Percentiles rank a stretch among this genome's conserved stretches.
Evolutionary conservation across 2,113 vertebrate species (phyloP).

Genomic region (Shinisaurus crocodilurus): DNA sequence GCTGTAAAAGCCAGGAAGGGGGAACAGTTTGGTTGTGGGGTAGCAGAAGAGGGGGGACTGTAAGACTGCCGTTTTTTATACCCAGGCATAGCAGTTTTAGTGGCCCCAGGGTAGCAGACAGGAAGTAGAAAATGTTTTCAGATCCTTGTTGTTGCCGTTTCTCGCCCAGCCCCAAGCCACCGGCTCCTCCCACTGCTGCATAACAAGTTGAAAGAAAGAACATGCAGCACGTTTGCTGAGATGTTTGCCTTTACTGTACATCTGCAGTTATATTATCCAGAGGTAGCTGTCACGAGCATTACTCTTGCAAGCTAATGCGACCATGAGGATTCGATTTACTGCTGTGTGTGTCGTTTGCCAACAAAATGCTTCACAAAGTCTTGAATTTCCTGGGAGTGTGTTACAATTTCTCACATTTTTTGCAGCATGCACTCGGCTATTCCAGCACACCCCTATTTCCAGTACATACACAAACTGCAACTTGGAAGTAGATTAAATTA

Average conservation of each 20-base stretch:
- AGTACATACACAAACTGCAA: neutral
- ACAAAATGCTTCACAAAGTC: conserved; percentile 36
- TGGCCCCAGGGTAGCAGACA: conserved; percentile 38
- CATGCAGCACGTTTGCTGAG: conserved; percentile 15
- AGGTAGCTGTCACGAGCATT: neutral
- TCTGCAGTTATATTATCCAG: conserved; percentile 36
- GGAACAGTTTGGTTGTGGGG: neutral
- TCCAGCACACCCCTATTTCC: neutral
- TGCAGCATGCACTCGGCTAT: neutral
- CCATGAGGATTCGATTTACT: conserved; percentile 7
- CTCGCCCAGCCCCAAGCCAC: conserved; percentile 25
- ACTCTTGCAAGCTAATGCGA: neutral
- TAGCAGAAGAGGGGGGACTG: neutral
- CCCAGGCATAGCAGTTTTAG: conserved; percentile 21
- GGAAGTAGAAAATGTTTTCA: conserved; percentile 43
- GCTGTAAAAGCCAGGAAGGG: conserved; percentile 16
- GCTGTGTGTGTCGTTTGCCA: conserved; percentile 26
- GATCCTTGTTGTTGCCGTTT: conserved; percentile 19
- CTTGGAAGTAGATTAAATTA: conserved; percentile 31
- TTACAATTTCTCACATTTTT: conserved; percentile 4
- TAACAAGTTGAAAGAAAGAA: conserved; percentile 26
- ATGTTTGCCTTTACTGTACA: neutral
- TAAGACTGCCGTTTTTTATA: conserved; percentile 9
- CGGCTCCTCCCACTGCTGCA: conserved; percentile 32
- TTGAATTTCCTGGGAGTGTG: conserved; percentile 22